Evolutionary conservation across 2,888 invertebrate genomes (phyloP).

Genomic region (Epinotia ramella): DNA sequence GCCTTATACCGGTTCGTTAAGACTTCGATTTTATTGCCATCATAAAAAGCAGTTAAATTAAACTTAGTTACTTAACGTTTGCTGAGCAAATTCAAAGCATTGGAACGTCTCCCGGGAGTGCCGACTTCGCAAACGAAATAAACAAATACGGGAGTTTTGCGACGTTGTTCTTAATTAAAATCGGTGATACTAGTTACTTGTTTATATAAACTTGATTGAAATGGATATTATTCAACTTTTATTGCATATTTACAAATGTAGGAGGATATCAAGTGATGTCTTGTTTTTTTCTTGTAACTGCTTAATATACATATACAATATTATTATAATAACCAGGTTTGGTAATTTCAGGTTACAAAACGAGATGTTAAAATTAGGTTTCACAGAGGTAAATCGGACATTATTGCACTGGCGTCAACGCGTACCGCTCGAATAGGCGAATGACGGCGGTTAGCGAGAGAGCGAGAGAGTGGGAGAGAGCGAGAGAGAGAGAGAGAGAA

Average conservation of each 20-base stretch:
- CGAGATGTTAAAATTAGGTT: too few species aligned
- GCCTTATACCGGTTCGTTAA: constrained; percentile 21
- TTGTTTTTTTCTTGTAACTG: too few species aligned
- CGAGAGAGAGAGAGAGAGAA: too few species aligned
- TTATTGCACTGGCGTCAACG: too few species aligned
- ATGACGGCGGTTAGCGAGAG: too few species aligned
- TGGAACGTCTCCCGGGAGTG: constrained; percentile 32
- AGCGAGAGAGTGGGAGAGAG: too few species aligned
- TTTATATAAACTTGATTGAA: constrained; percentile 4
- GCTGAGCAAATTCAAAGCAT: constrained; percentile 37
- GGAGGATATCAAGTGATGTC: too few species aligned
- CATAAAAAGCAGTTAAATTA: constrained; percentile 43
- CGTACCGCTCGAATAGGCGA: too few species aligned
- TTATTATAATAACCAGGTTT: too few species aligned
- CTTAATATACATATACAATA: too few species aligned
- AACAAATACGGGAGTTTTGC: constrained; percentile 41
- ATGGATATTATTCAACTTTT: background rate
- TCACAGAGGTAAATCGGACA: too few species aligned
- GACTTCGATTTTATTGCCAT: constrained; percentile 41
- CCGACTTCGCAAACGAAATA: constrained; percentile 40
- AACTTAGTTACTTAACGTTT: constrained; percentile 42
- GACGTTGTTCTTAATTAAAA: constrained; percentile 42
- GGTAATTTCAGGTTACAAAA: too few species aligned
- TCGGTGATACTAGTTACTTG: constrained; percentile 29
- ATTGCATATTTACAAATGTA: background rate